Evolutionary conservation across 2,113 vertebrate species (phyloP).

Genomic region (Girardinichthys multiradiatus): DNA sequence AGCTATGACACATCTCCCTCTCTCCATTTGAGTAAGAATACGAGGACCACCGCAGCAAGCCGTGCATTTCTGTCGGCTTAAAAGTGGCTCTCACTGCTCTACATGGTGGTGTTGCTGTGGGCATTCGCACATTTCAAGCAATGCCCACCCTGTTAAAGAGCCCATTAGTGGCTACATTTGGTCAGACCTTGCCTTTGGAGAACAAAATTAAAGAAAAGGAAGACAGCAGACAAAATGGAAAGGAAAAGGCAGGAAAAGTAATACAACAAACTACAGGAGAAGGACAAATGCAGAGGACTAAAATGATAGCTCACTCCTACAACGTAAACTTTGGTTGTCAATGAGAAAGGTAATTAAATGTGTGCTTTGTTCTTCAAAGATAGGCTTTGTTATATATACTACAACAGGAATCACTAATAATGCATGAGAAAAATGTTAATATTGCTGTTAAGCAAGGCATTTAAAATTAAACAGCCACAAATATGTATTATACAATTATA

Average conservation of each 20-base stretch:
- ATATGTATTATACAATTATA: not conserved
- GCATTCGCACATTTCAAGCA: slow-evolving; percentile 46
- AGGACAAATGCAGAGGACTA: not conserved
- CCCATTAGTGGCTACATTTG: slow-evolving; percentile 61
- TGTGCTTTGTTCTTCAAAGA: not conserved
- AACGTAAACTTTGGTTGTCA: not conserved
- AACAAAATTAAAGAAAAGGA: slow-evolving; percentile 3
- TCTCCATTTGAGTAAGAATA: slow-evolving; percentile 35
- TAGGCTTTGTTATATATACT: not conserved
- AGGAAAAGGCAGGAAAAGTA: not conserved
- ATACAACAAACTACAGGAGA: slow-evolving; percentile 8
- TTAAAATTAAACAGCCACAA: not conserved
- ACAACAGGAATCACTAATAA: not conserved
- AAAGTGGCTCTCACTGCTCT: slow-evolving; percentile 45
- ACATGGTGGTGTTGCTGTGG: slow-evolving; percentile 31
- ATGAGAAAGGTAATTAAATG: not conserved
- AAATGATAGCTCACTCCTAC: not conserved
- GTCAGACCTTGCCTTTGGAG: slow-evolving; percentile 26
- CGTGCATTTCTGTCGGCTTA: slow-evolving; percentile 35
- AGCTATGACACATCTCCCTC: slow-evolving; percentile 42
- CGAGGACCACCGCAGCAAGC: slow-evolving; percentile 17
- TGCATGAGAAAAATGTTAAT: not conserved
- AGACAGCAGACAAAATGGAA: not conserved
- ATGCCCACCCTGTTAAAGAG: slow-evolving; percentile 41
- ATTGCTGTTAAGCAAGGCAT: not conserved